A percentile compares a stretch with the other conserved stretches of the same genome.
Evolutionary conservation across 1,140 invertebrate species (phyloP).

Genomic region (Brachionus angularis): DNA sequence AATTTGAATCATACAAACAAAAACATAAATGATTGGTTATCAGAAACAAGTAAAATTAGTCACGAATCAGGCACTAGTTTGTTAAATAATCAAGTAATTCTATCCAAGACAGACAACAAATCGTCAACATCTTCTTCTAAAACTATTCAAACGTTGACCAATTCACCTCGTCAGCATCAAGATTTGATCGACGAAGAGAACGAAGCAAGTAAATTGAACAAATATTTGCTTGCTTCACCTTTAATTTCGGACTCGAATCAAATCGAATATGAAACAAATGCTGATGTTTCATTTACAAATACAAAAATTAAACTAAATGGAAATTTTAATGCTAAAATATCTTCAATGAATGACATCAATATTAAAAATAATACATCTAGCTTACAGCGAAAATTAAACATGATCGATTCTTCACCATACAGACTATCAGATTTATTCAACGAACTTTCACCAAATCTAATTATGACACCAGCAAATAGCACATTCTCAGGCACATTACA

Average conservation of each 20-base stretch:
- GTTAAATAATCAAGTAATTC: no score
- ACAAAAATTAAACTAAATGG: no score
- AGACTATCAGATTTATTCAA: slow-evolving; percentile 24
- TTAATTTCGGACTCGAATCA: neutral
- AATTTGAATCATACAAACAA: no score
- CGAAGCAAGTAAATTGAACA: neutral
- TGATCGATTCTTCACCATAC: neutral
- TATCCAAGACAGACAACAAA: no score
- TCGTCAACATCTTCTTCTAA: no score
- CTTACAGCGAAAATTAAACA: slow-evolving; percentile 7
- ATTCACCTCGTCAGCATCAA: slow-evolving; percentile 15
- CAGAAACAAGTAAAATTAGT: no score
- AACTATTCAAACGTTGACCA: slow-evolving; percentile 19
- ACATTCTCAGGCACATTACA: slow-evolving; percentile 4
- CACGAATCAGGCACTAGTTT: no score
- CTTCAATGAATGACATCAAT: no score
- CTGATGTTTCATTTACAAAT: slow-evolving; percentile 22
- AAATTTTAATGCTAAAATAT: slow-evolving; percentile 39
- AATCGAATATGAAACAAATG: slow-evolving; percentile 2
- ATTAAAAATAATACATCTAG: no score
- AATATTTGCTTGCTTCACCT: neutral
- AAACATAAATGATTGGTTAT: no score
- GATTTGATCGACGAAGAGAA: slow-evolving; percentile 20
- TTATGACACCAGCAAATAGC: no score
- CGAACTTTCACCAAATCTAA: slow-evolving; percentile 21